These are phyloP conservation scores for Oreortyx pictus DNA, from an alignment of 2,797 vertebrate species.

Conservation along the genomic window DNA sequence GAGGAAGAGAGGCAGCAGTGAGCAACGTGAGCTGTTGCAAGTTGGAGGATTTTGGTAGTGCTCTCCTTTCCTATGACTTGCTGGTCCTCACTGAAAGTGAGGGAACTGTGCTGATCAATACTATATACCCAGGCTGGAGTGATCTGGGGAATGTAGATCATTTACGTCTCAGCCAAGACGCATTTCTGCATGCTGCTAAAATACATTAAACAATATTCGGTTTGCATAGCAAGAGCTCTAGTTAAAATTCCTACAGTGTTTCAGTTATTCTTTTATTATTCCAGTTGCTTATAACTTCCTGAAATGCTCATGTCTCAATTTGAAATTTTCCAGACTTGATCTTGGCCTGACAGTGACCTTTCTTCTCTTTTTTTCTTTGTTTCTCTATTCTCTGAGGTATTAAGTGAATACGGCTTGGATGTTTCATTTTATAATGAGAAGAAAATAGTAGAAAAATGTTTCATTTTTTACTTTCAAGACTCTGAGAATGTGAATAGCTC, in stretches of 20 bases:
- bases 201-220: neutral
- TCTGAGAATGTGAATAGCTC: neutral
- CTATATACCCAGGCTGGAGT: neutral
- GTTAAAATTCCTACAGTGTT: constrained; percentile 23
- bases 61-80: neutral
- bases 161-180: neutral
- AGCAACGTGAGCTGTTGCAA: neutral
- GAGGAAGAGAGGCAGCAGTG: neutral
- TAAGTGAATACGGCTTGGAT: neutral
- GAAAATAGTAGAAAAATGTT: constrained; percentile 35
- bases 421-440: neutral
- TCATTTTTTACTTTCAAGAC: neutral
- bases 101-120: neutral
- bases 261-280: constrained; percentile 40
- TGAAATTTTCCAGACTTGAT: constrained; percentile 58
- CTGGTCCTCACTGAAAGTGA: neutral
- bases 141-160: neutral
- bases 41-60: neutral
- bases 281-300: constrained; percentile 51
- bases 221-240: neutral
- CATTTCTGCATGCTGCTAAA: constrained; percentile 1
- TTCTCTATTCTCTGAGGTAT: constrained; percentile 29
- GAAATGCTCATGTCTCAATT: neutral
- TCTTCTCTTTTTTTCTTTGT: constrained; percentile 48
- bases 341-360: constrained; percentile 57